A percentile compares a stretch with the other conserved stretches of the same genome.
These are phyloP conservation scores for Pyrrhia umbra DNA, from an alignment of 2,888 invertebrate species.

Conservation along the genomic window DNA sequence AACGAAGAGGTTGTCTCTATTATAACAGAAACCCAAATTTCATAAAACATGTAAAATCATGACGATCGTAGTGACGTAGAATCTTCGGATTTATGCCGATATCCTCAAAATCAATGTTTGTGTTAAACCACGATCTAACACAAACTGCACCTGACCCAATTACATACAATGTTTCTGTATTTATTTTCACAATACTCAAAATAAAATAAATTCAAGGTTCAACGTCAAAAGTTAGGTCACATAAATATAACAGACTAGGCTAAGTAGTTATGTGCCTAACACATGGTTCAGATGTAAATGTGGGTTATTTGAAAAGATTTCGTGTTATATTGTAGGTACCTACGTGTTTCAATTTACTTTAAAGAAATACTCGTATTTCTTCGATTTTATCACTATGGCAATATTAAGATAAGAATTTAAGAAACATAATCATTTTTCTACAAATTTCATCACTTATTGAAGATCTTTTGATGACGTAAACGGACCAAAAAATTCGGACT, in stretches of 20 bases:
- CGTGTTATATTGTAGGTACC: not conserved
- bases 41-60: not conserved
- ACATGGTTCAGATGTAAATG: constrained; percentile 32
- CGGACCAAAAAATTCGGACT: not conserved
- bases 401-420: too few species aligned
- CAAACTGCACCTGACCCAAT: constrained; percentile 53
- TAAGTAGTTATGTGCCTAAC: constrained; percentile 43
- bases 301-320: not conserved
- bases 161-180: constrained; percentile 52
- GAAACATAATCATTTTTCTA: not conserved
- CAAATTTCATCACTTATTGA: not conserved
- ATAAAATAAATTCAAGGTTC: constrained; percentile 56
- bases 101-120: constrained; percentile 25
- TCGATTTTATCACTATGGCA: not conserved
- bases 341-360: too few species aligned
- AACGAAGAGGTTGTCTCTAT: not conserved
- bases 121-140: constrained; percentile 20
- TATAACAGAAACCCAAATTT: not conserved
- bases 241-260: constrained; percentile 41
- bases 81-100: constrained; percentile 1
- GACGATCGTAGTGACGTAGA: constrained; percentile 5
- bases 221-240: constrained; percentile 57
- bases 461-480: not conserved
- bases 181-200: constrained; percentile 50
- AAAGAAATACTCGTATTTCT: too few species aligned